Evolutionary conservation across 2,888 invertebrate genomes (phyloP).

Genomic region (Candidula unifasciata): DNA sequence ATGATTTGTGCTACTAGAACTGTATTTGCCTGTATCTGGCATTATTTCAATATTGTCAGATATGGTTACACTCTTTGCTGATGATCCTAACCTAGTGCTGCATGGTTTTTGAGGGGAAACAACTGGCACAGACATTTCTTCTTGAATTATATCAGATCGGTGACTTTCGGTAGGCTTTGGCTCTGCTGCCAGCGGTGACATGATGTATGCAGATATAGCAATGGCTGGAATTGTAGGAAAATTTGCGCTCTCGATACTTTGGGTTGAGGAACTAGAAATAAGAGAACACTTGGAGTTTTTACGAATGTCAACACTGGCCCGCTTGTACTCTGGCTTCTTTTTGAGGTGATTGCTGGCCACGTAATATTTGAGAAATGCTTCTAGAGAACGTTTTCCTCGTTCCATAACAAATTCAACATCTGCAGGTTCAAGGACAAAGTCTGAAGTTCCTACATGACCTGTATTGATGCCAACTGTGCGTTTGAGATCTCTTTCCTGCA

Average conservation of each 20-base stretch:
- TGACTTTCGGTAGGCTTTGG: neutral
- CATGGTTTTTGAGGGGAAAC: neutral
- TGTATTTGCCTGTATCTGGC: neutral
- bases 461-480: conserved; percentile 76
- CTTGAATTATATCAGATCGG: neutral
- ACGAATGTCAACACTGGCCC: neutral
- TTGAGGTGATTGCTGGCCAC: conserved; percentile 57
- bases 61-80: conserved; percentile 33
- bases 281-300: conserved; percentile 43
- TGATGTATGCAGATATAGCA: neutral
- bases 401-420: conserved; percentile 73
- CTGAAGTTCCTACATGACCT: conserved; percentile 75
- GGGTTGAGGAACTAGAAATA: conserved; percentile 19
- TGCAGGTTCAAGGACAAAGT: conserved; percentile 71
- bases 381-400: conserved; percentile 71
- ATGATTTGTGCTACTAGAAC: neutral
- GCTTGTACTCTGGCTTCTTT: conserved; percentile 49
- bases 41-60: conserved; percentile 16
- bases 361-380: conserved; percentile 68
- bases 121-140: neutral
- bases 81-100: neutral
- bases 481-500: conserved; percentile 68
- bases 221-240: neutral
- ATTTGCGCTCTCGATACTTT: conserved; percentile 24
- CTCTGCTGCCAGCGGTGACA: conserved; percentile 1